Percentiles rank a stretch among this genome's conserved stretches.
These are phyloP conservation scores for Heliconius congener DNA, from an alignment of 1,140 invertebrate species.

Conservation along the genomic window DNA sequence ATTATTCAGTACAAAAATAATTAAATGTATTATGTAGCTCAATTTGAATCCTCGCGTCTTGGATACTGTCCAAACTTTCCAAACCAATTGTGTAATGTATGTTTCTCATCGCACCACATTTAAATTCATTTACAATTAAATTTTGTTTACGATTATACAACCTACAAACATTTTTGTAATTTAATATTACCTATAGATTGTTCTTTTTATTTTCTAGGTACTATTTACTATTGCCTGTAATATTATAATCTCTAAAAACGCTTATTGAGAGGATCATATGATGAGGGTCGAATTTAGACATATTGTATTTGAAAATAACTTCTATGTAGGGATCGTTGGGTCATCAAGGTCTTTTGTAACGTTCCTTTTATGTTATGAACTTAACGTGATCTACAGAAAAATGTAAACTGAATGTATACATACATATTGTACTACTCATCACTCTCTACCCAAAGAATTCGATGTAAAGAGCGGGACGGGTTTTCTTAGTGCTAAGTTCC, in stretches of 20 bases:
- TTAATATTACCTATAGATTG: neutral
- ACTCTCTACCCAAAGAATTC: too few species aligned
- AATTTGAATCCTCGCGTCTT: neutral
- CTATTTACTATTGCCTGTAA: neutral
- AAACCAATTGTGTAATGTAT: neutral
- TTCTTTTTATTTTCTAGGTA: neutral
- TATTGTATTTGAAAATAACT: conserved; percentile 6
- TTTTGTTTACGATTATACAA: neutral
- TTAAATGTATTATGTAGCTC: neutral
- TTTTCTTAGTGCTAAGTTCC: too few species aligned
- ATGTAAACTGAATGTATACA: neutral
- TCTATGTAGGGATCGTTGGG: neutral
- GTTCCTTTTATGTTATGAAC: conserved; percentile 4
- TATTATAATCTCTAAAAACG: conserved; percentile 7
- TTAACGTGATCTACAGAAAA: neutral
- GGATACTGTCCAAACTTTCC: neutral
- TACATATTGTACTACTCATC: too few species aligned
- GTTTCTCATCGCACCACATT: neutral
- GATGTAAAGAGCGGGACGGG: too few species aligned
- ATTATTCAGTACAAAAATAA: neutral
- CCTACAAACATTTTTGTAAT: neutral
- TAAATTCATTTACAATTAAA: neutral
- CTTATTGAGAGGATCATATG: neutral
- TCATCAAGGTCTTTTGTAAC: neutral
- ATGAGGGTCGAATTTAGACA: neutral